Evolutionary conservation across 2,797 vertebrate species (phyloP).

Genomic region (Sebastes goodei): DNA sequence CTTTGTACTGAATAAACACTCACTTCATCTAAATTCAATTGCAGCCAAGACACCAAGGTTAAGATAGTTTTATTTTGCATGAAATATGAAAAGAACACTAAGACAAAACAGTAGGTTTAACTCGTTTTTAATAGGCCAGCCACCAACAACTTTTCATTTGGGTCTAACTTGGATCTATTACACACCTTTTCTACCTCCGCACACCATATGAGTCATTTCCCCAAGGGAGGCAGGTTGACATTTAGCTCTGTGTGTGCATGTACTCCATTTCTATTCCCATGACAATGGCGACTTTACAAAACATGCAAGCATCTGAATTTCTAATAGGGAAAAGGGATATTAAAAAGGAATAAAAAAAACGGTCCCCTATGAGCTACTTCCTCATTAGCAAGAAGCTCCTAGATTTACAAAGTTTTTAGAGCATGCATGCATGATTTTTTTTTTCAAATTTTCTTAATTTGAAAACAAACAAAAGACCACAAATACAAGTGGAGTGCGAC

Average conservation of each 20-base stretch:
- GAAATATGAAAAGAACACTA: slow-evolving; percentile 14
- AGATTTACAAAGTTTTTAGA: slow-evolving; percentile 25
- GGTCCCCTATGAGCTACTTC: slow-evolving; percentile 25
- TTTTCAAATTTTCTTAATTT: slow-evolving; percentile 5
- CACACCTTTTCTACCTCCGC: slow-evolving; percentile 66
- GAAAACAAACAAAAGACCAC: slow-evolving; percentile 1
- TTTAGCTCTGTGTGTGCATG: slow-evolving; percentile 72
- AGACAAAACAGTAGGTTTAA: not conserved
- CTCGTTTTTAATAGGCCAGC: slow-evolving; percentile 44
- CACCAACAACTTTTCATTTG: slow-evolving; percentile 34
- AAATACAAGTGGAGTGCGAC: not conserved
- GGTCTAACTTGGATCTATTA: slow-evolving; percentile 49
- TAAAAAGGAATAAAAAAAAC: slow-evolving; percentile 39
- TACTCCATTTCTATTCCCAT: slow-evolving; percentile 72
- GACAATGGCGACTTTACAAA: slow-evolving; percentile 71
- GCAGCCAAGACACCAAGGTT: not conserved
- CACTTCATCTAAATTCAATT: slow-evolving; percentile 1
- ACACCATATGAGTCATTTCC: slow-evolving; percentile 69
- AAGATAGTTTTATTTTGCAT: not conserved
- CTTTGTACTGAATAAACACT: slow-evolving; percentile 8
- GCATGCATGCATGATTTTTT: not conserved
- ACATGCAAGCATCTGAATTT: slow-evolving; percentile 70
- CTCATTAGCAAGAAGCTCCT: slow-evolving; percentile 34
- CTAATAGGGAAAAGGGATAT: slow-evolving; percentile 38
- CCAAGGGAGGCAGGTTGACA: slow-evolving; percentile 73